Evolutionary conservation across 2,113 vertebrate species (phyloP), one percentile per base, ranked within the genome.

Genomic region (Xiphophorus maculatus): DNA sequence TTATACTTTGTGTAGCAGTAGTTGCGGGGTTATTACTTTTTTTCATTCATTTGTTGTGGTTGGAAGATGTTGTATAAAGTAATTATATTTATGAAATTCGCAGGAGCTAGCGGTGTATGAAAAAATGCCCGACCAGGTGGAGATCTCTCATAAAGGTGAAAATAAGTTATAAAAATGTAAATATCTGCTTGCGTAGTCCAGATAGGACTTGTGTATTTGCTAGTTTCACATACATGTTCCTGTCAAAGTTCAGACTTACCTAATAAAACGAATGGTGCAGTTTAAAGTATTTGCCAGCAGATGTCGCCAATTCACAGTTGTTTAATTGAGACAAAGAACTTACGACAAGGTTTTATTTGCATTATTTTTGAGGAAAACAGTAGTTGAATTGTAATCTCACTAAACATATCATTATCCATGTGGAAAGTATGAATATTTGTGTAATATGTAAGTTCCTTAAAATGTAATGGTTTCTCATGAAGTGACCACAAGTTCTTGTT

Each of bases 31-130:
- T 13, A 14, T 44, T 44, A 4, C 4, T 44, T 14, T 15, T 48
- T 17, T 19, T 19, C 17, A 19, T 17, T 15, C 3, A 37, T 44
- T 28, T 28, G 5, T 42, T 10, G 9, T 7, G 5, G 5, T 69
- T 48, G 1, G 28, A 9, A 6, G 2, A 29, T 54, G 42, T 51
- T 64, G 27, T 54, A 3, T 27, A 7, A 8, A 11, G 11, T 37
- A 3, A 25, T 54, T 19, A 5, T 28, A 35, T 61, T 27, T 28
- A 1, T 37, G 1, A 9, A 27, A 17, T 63, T 73, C 75, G 22
- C 73, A 95, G 94, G 94, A 95, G 33, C 79, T 95, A 74, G 92
- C 94, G 0, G 87, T 92, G 44, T 94, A 75, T 92, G 94, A 93
- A 77, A 94, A 94, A 0, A 93, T 93, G 93, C 13, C 88, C 0